Evolutionary conservation across 2,888 invertebrate genomes (phyloP).

Genomic region (Auanema freiburgensis): DNA sequence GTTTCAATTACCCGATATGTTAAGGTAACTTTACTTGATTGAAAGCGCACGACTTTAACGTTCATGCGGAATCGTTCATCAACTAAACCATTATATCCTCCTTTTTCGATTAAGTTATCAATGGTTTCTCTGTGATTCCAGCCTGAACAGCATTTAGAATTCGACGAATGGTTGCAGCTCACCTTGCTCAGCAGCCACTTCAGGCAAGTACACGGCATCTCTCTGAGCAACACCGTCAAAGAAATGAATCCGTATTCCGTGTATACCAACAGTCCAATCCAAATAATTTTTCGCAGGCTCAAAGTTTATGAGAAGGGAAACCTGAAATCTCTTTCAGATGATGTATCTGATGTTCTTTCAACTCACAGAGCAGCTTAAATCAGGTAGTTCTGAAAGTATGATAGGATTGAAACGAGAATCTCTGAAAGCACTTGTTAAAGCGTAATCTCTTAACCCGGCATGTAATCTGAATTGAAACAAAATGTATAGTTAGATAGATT

Average conservation of each 20-base stretch:
- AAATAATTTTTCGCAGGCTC: constrained; percentile 91
- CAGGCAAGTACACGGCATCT: constrained; percentile 96
- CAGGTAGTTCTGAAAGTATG: constrained; percentile 86
- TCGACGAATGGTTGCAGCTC: constrained; percentile 24
- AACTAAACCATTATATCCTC: constrained; percentile 86
- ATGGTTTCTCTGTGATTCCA: constrained; percentile 99
- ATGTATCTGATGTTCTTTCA: neutral
- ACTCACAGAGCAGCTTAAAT: constrained; percentile 65
- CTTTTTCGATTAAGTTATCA: constrained; percentile 93
- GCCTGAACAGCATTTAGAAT: constrained; percentile 71
- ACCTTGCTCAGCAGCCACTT: constrained; percentile 98
- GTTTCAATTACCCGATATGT: constrained; percentile 43
- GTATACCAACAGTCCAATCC: constrained; percentile 83
- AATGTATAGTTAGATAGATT: neutral
- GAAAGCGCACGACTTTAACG: constrained; percentile 54
- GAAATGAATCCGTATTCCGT: constrained; percentile 95
- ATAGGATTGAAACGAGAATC: constrained; percentile 96
- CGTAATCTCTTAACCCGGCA: constrained; percentile 56
- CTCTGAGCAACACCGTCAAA: constrained; percentile 77
- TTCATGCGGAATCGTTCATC: constrained; percentile 42
- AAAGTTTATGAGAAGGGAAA: constrained; percentile 92
- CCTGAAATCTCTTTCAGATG: constrained; percentile 74
- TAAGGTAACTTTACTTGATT: constrained; percentile 52
- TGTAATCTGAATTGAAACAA: constrained; percentile 24
- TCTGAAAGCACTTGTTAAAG: constrained; percentile 76